Base-by-base conservation (phyloP, 2,113 vertebrate genomes). In the Ailuropoda melanoleuca region DNA sequence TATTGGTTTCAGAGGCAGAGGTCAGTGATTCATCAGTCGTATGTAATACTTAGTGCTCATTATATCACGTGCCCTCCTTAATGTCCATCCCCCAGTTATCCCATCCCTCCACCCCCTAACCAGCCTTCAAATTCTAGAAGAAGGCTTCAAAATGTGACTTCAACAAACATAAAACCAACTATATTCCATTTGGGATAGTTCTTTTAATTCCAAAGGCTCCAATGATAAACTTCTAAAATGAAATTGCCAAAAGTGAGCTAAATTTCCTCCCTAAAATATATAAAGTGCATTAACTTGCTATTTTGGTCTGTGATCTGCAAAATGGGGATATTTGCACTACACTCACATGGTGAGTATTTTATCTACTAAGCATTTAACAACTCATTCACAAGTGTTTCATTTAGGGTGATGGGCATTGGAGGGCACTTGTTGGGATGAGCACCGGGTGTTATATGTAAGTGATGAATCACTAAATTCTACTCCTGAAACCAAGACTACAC, bases 141-240 rank as follows among this genome's bases (percentile, higher is more conserved):
- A 9, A 78, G 23, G 68, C 43, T 95, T 95, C 62, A 87, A 50
- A 87, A 90, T 86, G n/a, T 90, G 75, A 85, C 56, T 93, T 95
- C 82, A 26, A 78, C 31, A 92, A 96, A 85, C 29, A 77, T 55
- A 83, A 83, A 94, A 50, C 81, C 62, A 92, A 75, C 56, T 81
- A 21, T 56, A n/a, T 84, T 93, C 94, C 37, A 90, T 58, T 83
- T 90, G 37, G 66, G 62, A 78, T 55, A 43, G 39, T 90, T 89
- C 21, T 80, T 34, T 94, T 84, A 92, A 58, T 93, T 87, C 60
- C 43, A 75, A 18, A 80, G 85, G 6, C 39, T 90, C 23, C 34
- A 93, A n/a, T 23, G 56, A 75, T 60, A 75, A 92, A 82, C 18
- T 87, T 92, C 74, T 80, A 82, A 96, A 97, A 92, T 56, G 24